Base-by-base conservation (phyloP, 2,797 vertebrate genomes). In the Tadarida brasiliensis region DNA sequence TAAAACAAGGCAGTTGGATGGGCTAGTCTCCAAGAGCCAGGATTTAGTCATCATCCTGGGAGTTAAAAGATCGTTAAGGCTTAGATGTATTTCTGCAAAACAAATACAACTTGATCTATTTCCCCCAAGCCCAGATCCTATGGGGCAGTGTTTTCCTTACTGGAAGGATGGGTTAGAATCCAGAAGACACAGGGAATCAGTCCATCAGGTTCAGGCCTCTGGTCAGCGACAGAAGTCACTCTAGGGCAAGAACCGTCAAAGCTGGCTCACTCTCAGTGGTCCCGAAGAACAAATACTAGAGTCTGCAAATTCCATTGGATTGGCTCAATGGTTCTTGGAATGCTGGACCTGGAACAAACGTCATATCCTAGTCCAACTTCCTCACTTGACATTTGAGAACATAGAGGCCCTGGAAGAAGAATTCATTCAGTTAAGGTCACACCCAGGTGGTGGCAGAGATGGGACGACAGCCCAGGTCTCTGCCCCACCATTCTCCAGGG, bases 1-100 rank as follows among this genome's bases (percentile, higher is more conserved):
- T 22, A 51, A 94, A 97, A 54, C 8, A 1, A 94, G 87, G 35
- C 26, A 24, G 56, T 95, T 70, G 63, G 22, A 61, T 95, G 70
- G n/a, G 22, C 17, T 63, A 14, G 22, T 71, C 61, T 65, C 44
- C 30, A 81, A 74, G 49, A 87, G 63, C 20, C 12, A n/a, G 70
- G 56, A 49, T 76, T 94, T 82, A 81, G 26, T 54, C 19, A 51
- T 78, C 1, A 28, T 17, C 10, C 35, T 12, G 33, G 51, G 77
- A 12, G 3, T 51, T 88, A 47, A 39, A 44, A 74, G 67, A 56
- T 28, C 35, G 3, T n/a, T 11, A 59, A 91, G 67, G 28, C 28
- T 26, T 39, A 7, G 16, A 67, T 78, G 2, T 85, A 26, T 94
- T 92, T 88, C 77, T 87, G 26, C 12, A 80, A 95, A 77, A 49